Percentiles rank a stretch among this genome's conserved stretches.
Evolutionary conservation across 2,797 vertebrate genomes (phyloP).

Genomic region (Lithobates pipiens): DNA sequence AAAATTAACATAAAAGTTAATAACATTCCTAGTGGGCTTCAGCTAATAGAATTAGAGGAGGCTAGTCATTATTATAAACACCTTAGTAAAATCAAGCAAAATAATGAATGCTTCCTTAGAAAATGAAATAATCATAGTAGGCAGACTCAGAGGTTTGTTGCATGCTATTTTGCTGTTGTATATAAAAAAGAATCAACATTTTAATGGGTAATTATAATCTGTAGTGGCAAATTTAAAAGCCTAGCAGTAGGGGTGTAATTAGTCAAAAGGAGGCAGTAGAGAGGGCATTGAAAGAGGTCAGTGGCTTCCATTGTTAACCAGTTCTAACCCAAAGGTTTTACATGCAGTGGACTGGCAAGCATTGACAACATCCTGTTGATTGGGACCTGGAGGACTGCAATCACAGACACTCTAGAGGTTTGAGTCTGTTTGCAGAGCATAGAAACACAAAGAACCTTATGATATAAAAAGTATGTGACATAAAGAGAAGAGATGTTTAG

Average conservation of each 20-base stretch:
- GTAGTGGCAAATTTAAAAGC: conserved; percentile 52
- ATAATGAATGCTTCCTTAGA: conserved; percentile 61
- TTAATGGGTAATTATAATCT: conserved; percentile 63
- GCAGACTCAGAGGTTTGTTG: conserved; percentile 48
- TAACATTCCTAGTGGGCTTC: conserved; percentile 65
- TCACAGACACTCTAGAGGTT: conserved; percentile 18
- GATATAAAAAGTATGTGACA: neutral
- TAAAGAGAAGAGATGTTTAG: too few relatives aligned
- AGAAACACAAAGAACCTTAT: neutral
- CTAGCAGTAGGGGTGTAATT: conserved; percentile 57
- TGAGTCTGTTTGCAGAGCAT: conserved; percentile 18
- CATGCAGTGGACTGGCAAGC: conserved; percentile 3
- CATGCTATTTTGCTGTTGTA: conserved; percentile 57
- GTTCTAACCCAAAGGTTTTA: conserved; percentile 30
- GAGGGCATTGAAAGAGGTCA: conserved; percentile 51
- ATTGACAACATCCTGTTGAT: conserved; percentile 28
- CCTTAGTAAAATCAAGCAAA: conserved; percentile 60
- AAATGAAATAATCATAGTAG: conserved; percentile 61
- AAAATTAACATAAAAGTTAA: conserved; percentile 68
- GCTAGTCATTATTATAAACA: conserved; percentile 63
- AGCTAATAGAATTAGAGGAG: conserved; percentile 65
- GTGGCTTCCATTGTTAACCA: conserved; percentile 40
- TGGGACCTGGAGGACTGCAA: conserved; percentile 18
- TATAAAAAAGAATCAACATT: conserved; percentile 57
- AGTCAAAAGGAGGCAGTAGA: conserved; percentile 47